phyloP scores from a whole-genome alignment of 2,888 invertebrate species.

The Leptinotarsa haldemani region DNA sequence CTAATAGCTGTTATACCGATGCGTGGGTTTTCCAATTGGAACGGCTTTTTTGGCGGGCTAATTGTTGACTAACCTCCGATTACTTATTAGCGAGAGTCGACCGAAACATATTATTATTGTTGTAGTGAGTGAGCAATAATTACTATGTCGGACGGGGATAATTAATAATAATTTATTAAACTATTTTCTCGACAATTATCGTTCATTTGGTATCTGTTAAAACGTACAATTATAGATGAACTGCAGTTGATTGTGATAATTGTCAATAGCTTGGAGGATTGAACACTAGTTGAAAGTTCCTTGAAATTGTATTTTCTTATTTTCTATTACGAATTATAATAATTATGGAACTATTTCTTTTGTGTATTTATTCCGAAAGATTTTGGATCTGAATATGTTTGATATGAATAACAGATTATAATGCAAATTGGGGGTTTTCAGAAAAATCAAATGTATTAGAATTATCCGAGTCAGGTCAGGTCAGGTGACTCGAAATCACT shows the following conservation, averaged over 20 bases:
- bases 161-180: conserved; percentile 29
- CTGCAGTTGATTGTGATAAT: conserved; percentile 19
- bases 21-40: conserved; percentile 14
- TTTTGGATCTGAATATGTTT: too few species aligned
- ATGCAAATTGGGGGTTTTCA: too few species aligned
- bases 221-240: conserved; percentile 24
- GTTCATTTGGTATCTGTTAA: conserved; percentile 26
- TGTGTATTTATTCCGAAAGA: too few species aligned
- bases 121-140: conserved; percentile 18
- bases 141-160: conserved; percentile 22
- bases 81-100: conserved; percentile 26
- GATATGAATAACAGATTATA: too few species aligned
- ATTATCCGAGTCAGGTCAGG: too few species aligned
- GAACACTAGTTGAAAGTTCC: neutral
- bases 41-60: conserved; percentile 20
- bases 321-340: neutral
- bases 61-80: conserved; percentile 25
- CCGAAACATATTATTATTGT: conserved; percentile 17
- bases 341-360: neutral
- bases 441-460: too few species aligned
- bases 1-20: conserved; percentile 3
- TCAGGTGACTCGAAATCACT: too few species aligned
- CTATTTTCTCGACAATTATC: conserved; percentile 30
- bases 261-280: conserved; percentile 14
- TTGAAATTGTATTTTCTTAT: conserved; percentile 9